Base-by-base conservation (phyloP, 1,140 invertebrate species). In the Psilanteris sp. region DNA sequence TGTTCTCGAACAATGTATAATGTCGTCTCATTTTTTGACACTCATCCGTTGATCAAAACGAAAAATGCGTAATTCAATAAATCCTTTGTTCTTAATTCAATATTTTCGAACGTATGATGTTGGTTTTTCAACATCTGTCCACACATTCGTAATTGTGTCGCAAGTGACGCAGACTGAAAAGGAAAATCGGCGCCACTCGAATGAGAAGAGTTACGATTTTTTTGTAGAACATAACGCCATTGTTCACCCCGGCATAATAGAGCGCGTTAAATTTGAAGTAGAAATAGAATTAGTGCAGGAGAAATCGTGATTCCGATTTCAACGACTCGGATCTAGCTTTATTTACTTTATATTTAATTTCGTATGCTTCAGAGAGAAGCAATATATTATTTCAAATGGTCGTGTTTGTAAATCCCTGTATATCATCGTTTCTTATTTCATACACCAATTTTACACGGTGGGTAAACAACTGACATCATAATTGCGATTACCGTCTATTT, bases 41-140 rank as follows among this genome's bases (percentile, higher is more conserved):
- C 10, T 41, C 4, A 8, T 1, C 13, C 10, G 37, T 24, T 10
- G 24, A 54, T 8, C 10, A 10, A 55, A 54, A 62, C 32, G 32
- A 57, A 72, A 55, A 34, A 41, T 48, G 48, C 57, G 50, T 13
- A 27, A 32, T 32, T 7, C 41, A 50, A 72, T 64, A 55, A 43
- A 64, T 41, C 34, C 26, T 50, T 59, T 57, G 46, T 62, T 18
- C 55, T 37, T 46, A 52, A 55, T 71, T 71, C 55, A 54, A 71
- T 71, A 71, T 62, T 71, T 55, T 24, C 24, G 8, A 41, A 20
- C 43, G 18, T 32, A 9, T 50, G 9, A 26, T 66, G 70, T 74
- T 66, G 54, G 54, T 66, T 50, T 57, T 59, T 15, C 59, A 10
- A 52, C 70, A 74, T 74, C 70, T 74, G 70, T 66, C 34, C 29